Base-by-base conservation (phyloP, 2,888 invertebrate genomes). In the Meganola albula region DNA sequence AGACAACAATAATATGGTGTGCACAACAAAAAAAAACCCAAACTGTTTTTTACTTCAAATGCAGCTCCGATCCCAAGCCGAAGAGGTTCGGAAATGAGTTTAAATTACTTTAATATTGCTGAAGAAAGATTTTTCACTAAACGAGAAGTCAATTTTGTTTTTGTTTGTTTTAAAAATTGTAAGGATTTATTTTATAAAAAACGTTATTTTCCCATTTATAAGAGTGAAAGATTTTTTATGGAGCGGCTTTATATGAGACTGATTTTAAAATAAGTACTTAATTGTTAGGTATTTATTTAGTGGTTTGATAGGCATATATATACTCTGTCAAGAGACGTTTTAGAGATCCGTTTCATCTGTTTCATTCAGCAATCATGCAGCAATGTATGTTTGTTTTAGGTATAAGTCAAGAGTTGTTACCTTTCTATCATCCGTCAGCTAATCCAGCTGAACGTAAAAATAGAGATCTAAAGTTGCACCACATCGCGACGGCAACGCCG, bases 401-500 rank as follows among this genome's bases (percentile, higher is more conserved):
- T n/a, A n/a, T n/a, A n/a, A n/a, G n/a, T n/a, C n/a, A n/a, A n/a
- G n/a, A n/a, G n/a, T n/a, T n/a, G n/a, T n/a, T n/a, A n/a, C n/a
- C n/a, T n/a, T n/a, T n/a, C n/a, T n/a, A n/a, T n/a, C n/a, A n/a
- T n/a, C n/a, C n/a, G n/a, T n/a, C n/a, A n/a, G n/a, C n/a, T n/a
- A n/a, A n/a, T n/a, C n/a, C n/a, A n/a, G n/a, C n/a, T n/a, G n/a
- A n/a, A n/a, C n/a, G n/a, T n/a, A n/a, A n/a, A n/a, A n/a, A n/a
- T n/a, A n/a, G n/a, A n/a, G n/a, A 33, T n/a, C n/a, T n/a, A n/a
- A n/a, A n/a, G n/a, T n/a, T n/a, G n/a, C n/a, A 40, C 12, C 31
- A 37, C 43, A 41, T 33, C 39, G 39, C 39, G 25, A 37, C 33
- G 30, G 32, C 34, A 40, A 38, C 40, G 42, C 38, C 33, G 10